Percentiles rank a stretch among this genome's conserved stretches.
Conservation (phyloP, 2,113 vertebrate genomes). For the Mirounga angustirostris region DNA sequence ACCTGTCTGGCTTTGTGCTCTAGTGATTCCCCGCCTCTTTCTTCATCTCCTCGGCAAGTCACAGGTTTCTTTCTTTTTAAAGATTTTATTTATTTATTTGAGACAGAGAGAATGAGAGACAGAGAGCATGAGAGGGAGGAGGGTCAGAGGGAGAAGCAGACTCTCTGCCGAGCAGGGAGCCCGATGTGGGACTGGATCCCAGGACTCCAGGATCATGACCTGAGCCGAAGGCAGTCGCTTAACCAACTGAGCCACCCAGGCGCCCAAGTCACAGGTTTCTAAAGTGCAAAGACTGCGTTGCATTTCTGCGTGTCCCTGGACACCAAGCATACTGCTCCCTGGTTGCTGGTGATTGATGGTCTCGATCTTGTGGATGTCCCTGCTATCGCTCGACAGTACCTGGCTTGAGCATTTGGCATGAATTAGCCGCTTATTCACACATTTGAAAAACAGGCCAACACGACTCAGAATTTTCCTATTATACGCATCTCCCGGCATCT, state of each 20-base stretch:
- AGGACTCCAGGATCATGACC: too few relatives aligned
- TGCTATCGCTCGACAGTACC: neutral
- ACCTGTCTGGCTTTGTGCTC: neutral
- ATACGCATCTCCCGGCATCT: neutral
- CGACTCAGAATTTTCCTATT: neutral
- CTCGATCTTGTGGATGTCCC: neutral
- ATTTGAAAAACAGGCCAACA: neutral
- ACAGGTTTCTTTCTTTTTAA: neutral
- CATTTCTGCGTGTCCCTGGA: neutral
- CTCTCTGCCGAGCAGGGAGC: too few relatives aligned
- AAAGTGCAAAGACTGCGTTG: neutral
- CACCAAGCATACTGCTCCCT: fast-evolving
- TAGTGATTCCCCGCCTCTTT: neutral
- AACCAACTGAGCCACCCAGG: too few relatives aligned
- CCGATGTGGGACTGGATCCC: too few relatives aligned
- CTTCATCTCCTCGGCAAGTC: neutral
- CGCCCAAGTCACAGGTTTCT: neutral
- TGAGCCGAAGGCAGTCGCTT: too few relatives aligned
- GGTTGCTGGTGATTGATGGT: neutral
- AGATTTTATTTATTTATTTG: too few relatives aligned
- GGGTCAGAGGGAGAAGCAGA: too few relatives aligned
- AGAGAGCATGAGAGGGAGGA: too few relatives aligned
- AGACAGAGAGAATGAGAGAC: too few relatives aligned
- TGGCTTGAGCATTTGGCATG: neutral
- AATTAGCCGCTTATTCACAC: neutral